These are phyloP conservation scores for Diplodus puntazzo DNA, from an alignment of 2,797 vertebrate genomes.

Conservation along the genomic window DNA sequence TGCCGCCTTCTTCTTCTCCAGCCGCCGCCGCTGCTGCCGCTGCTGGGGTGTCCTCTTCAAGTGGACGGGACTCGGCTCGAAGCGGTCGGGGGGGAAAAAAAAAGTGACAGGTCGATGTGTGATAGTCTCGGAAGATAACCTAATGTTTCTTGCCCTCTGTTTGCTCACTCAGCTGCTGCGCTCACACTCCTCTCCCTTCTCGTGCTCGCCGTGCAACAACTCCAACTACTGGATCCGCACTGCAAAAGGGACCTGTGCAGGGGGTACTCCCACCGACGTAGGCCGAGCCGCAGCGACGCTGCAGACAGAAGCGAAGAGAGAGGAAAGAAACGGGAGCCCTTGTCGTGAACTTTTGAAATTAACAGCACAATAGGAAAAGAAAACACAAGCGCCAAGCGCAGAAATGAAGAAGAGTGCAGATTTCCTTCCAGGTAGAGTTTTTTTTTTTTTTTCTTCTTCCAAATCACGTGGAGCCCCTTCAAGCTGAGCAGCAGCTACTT, in stretches of 20 bases:
- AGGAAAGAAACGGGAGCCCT: background rate
- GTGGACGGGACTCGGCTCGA: conserved; percentile 58
- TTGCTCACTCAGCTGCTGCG: conserved; percentile 75
- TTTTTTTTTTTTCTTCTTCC: conserved; percentile 10
- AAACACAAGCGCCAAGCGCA: background rate
- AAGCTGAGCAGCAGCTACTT: conserved; percentile 56
- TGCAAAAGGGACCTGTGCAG: conserved; percentile 83
- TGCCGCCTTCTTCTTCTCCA: background rate
- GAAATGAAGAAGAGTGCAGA: background rate
- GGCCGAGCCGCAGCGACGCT: conserved; percentile 75
- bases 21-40: conserved; percentile 5
- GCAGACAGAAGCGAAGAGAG: background rate
- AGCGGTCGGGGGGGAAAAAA: conserved; percentile 33
- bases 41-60: conserved; percentile 46
- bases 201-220: conserved; percentile 77
- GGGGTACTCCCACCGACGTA: conserved; percentile 83
- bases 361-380: background rate
- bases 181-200: conserved; percentile 66
- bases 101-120: conserved; percentile 72
- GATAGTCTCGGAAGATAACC: conserved; percentile 75
- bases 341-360: conserved; percentile 32
- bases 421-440: conserved; percentile 1
- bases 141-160: conserved; percentile 79
- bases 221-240: conserved; percentile 85
- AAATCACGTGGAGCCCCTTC: background rate